These are phyloP conservation scores for Hydriomena furcata DNA, from an alignment of 2,888 invertebrate genomes.

Conservation along the genomic window DNA sequence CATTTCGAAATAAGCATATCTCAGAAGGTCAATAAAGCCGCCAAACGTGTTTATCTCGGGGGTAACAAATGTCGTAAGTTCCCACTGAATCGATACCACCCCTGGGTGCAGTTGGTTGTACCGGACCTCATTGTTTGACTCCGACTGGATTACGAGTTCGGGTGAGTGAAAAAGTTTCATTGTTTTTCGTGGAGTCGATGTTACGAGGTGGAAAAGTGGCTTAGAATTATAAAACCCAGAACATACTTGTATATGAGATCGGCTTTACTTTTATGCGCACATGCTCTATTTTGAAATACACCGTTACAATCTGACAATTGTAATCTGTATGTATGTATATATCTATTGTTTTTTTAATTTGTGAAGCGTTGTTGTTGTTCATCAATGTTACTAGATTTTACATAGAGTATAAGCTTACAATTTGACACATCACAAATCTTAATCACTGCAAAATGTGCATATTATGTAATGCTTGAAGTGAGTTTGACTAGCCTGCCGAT, in stretches of 20 bases:
- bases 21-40: constrained; percentile 32
- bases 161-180: constrained; percentile 27
- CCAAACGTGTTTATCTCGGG: constrained; percentile 35
- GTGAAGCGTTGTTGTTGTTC: too few species aligned
- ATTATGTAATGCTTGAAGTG: too few species aligned
- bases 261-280: too few species aligned
- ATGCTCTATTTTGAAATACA: too few species aligned
- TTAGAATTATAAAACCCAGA: neutral
- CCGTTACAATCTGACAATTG: too few species aligned
- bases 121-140: constrained; percentile 36
- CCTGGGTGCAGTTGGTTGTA: constrained; percentile 54
- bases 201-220: neutral
- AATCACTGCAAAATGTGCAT: too few species aligned
- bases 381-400: too few species aligned
- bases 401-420: too few species aligned
- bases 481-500: neutral
- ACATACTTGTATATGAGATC: too few species aligned
- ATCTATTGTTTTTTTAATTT: too few species aligned
- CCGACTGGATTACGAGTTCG: constrained; percentile 27
- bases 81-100: constrained; percentile 51
- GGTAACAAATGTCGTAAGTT: constrained; percentile 41
- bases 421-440: too few species aligned
- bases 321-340: too few species aligned
- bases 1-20: constrained; percentile 27
- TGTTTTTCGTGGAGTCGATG: constrained; percentile 7